phyloP scores from a whole-genome alignment of 2,888 invertebrate species.

The Drosophila demipolita region DNA sequence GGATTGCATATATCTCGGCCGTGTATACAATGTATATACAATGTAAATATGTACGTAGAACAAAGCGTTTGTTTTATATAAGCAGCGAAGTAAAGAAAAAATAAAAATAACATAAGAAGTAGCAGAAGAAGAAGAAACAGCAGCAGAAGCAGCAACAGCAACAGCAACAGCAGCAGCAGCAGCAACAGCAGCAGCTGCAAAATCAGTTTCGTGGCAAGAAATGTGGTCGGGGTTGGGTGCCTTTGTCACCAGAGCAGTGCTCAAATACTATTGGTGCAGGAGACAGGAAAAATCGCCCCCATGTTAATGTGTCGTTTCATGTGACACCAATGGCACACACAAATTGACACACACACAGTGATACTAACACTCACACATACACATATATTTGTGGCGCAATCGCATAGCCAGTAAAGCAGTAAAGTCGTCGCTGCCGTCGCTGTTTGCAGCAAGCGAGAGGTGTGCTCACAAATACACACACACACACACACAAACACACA shows the following conservation, averaged over 20 bases:
- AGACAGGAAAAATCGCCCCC: slow-evolving; percentile 78
- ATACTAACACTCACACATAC: slow-evolving; percentile 31
- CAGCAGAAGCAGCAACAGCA: neutral
- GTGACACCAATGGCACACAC: slow-evolving; percentile 62
- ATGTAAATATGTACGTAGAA: slow-evolving; percentile 13
- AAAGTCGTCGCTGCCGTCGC: slow-evolving; percentile 45
- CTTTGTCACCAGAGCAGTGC: slow-evolving; percentile 77
- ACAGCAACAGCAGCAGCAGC: neutral
- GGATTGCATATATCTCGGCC: neutral
- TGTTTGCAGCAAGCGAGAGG: slow-evolving; percentile 44
- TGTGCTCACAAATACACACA: slow-evolving; percentile 44
- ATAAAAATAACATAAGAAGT: slow-evolving; percentile 2
- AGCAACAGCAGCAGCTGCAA: slow-evolving; percentile 12
- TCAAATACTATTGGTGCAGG: slow-evolving; percentile 81
- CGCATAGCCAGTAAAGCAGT: slow-evolving; percentile 56
- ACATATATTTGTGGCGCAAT: slow-evolving; percentile 54
- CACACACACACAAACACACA: slow-evolving; percentile 23
- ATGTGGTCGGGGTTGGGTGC: slow-evolving; percentile 47
- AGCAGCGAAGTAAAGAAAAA: slow-evolving; percentile 12
- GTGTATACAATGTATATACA: neutral
- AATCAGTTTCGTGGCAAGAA: slow-evolving; percentile 19
- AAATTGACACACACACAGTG: slow-evolving; percentile 38
- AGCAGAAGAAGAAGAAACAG: neutral
- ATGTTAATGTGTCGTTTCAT: slow-evolving; percentile 79
- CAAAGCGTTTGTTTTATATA: slow-evolving; percentile 31